Conservation (phyloP, 2,113 vertebrate species). For the Noctilio leporinus region DNA sequence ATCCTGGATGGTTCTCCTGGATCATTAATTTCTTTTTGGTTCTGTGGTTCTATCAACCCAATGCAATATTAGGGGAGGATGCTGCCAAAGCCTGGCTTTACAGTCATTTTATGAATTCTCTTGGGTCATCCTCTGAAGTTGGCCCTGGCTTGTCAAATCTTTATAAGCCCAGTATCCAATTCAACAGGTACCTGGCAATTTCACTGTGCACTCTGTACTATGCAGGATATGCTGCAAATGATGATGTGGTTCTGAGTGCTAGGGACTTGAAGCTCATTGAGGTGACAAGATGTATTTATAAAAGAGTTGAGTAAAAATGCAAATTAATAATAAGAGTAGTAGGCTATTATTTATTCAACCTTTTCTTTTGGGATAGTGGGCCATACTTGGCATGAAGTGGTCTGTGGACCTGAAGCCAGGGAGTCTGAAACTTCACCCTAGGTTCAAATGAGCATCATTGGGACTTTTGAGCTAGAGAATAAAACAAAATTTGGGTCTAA, state of each 20-base stretch:
- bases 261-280: neutral
- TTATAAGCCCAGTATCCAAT: neutral
- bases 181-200: neutral
- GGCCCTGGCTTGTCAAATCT: neutral
- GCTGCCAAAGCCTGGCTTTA: neutral
- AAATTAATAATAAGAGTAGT: neutral
- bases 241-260: fast-evolving
- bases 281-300: neutral
- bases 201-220: neutral
- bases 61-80: neutral
- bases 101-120: neutral
- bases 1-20: neutral
- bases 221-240: fast-evolving
- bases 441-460: neutral
- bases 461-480: neutral
- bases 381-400: neutral
- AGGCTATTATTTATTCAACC: neutral
- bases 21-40: neutral
- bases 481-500: neutral
- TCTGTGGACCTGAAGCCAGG: neutral
- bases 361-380: neutral
- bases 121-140: neutral
- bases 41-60: neutral
- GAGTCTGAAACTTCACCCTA: neutral
- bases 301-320: neutral